Conservation (phyloP, 1,140 invertebrate genomes). For the Hyphantria cunea region DNA sequence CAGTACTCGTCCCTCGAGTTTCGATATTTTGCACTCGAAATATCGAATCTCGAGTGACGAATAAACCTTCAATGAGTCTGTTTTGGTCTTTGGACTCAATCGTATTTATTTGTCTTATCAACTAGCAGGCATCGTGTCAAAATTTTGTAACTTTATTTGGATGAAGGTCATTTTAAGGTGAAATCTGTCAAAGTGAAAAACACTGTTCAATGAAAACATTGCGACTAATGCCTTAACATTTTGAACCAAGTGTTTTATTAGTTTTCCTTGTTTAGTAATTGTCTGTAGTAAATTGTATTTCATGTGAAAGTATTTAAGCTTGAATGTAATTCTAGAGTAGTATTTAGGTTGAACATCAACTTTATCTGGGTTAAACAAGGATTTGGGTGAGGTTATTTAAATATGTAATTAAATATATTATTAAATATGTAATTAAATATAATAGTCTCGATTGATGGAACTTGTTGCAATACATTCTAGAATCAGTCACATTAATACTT, state of each 20-base stretch:
- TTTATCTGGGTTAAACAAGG: not conserved
- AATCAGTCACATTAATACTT: too few species aligned
- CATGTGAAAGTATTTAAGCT: not conserved
- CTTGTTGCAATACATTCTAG: not conserved
- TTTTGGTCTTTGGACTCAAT: too few species aligned
- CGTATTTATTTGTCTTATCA: too few species aligned
- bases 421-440: too few species aligned
- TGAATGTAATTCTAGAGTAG: not conserved
- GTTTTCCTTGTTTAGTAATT: not conserved
- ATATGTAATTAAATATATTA: too few species aligned
- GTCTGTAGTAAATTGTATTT: not conserved
- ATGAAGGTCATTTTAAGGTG: constrained; percentile 38
- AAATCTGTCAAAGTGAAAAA: constrained; percentile 28
- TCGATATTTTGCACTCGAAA: too few species aligned
- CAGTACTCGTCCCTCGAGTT: too few species aligned
- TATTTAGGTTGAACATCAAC: not conserved
- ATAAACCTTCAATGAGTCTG: too few species aligned
- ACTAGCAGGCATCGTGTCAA: too few species aligned
- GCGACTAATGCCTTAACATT: constrained; percentile 4
- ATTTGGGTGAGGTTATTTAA: not conserved
- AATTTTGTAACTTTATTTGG: constrained; percentile 6
- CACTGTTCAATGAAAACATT: not conserved
- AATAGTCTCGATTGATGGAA: too few species aligned
- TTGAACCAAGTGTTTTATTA: not conserved
- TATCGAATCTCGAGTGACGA: too few species aligned